Percentiles rank a stretch among this genome's conserved stretches.
These are phyloP conservation scores for Falco novaeseelandiae DNA, from an alignment of 2,797 vertebrate species.

Conservation along the genomic window DNA sequence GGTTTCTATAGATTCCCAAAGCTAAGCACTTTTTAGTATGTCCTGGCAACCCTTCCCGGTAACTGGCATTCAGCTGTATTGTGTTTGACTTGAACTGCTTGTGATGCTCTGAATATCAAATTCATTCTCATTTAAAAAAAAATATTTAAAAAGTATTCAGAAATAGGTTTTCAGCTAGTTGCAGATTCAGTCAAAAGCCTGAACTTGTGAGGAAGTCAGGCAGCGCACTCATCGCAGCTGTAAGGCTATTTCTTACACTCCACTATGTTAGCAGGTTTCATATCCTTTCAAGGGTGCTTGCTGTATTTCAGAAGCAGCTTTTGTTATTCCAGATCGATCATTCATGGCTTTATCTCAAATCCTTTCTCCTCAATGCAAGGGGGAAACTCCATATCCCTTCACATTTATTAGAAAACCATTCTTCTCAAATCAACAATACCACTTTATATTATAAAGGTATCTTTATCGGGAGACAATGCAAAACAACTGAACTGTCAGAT, in stretches of 20 bases:
- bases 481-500: background rate
- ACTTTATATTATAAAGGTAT: background rate
- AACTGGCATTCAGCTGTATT: background rate
- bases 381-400: background rate
- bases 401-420: background rate
- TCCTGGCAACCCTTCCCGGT: background rate
- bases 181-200: background rate
- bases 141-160: background rate
- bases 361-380: background rate
- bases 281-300: background rate
- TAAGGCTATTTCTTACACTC: background rate
- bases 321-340: background rate
- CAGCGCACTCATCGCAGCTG: background rate
- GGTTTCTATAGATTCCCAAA: background rate
- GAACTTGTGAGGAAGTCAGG: background rate
- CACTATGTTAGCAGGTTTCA: background rate
- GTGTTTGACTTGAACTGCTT: background rate
- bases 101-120: background rate
- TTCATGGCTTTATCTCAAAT: background rate
- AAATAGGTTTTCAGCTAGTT: background rate
- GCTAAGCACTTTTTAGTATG: background rate
- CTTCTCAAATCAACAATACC: background rate
- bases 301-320: slow-evolving; percentile 19
- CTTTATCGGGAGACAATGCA: background rate
- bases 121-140: background rate